Conservation (phyloP, 2,113 vertebrate genomes). For the Aleadryas rufinucha region DNA sequence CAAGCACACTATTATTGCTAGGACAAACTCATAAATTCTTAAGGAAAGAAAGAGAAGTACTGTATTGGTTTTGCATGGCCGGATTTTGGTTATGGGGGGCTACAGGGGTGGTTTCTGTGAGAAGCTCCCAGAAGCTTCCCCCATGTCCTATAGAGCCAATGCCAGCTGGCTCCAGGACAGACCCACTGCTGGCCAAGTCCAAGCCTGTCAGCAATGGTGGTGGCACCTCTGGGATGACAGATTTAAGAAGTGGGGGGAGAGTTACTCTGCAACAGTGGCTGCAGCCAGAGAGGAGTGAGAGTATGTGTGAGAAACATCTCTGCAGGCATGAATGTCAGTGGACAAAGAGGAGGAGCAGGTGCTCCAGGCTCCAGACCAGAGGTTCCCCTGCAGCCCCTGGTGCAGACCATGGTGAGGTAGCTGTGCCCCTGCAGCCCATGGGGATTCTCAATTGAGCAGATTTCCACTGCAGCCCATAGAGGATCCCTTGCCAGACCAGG, state of each 20-base stretch:
- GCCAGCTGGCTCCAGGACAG: accelerated
- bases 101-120: not conserved
- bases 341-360: not conserved
- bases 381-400: not conserved
- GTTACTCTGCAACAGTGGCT: too few species aligned
- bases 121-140: not conserved
- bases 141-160: not conserved
- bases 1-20: not conserved
- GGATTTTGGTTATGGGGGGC: not conserved
- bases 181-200: accelerated
- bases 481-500: accelerated
- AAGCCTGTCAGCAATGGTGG: not conserved
- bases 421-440: not conserved
- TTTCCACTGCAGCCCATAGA: not conserved
- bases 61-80: not conserved
- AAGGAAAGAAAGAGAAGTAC: not conserved
- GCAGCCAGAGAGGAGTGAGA: not conserved
- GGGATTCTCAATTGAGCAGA: not conserved
- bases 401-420: not conserved
- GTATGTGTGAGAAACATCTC: not conserved
- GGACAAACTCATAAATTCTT: not conserved
- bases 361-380: not conserved
- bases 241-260: accelerated
- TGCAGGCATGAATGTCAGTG: not conserved
- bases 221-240: not conserved